phyloP scores from a whole-genome alignment of 2,797 vertebrate genomes.

The Scolopax bukidnonensis region DNA sequence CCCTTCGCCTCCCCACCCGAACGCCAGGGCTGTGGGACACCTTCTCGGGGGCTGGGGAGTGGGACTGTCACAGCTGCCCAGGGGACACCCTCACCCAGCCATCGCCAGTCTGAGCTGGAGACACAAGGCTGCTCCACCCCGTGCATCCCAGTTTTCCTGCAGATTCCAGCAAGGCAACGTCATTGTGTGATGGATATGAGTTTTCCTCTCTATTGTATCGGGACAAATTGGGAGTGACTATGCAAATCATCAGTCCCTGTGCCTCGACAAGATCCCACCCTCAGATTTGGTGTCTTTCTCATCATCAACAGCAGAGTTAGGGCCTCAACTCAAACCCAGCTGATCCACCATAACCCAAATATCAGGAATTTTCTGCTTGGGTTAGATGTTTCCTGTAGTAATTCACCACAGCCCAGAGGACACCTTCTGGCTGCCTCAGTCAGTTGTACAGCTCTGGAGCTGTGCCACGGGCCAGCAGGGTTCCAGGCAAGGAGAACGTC shows the following conservation, averaged over 20 bases:
- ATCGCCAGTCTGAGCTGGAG: background rate
- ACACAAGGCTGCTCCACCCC: rapidly evolving
- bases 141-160: background rate
- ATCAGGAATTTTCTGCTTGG: background rate
- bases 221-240: background rate
- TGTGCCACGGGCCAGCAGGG: background rate
- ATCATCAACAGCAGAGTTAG: too few species aligned
- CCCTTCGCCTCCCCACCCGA: background rate
- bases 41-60: background rate
- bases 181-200: background rate
- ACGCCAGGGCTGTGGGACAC: background rate
- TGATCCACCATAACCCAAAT: background rate
- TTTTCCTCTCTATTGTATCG: background rate
- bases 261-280: background rate
- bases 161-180: background rate
- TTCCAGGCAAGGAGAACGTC: background rate
- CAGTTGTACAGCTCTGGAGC: background rate
- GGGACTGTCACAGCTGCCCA: too few species aligned
- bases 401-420: background rate
- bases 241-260: background rate
- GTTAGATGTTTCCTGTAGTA: background rate
- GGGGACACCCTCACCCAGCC: background rate
- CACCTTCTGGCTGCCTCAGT: background rate
- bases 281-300: background rate
- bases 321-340: background rate